Percentiles rank a stretch among this genome's conserved stretches.
phyloP scores from a whole-genome alignment of 2,113 vertebrate genomes.

The Perognathus longimembris region DNA sequence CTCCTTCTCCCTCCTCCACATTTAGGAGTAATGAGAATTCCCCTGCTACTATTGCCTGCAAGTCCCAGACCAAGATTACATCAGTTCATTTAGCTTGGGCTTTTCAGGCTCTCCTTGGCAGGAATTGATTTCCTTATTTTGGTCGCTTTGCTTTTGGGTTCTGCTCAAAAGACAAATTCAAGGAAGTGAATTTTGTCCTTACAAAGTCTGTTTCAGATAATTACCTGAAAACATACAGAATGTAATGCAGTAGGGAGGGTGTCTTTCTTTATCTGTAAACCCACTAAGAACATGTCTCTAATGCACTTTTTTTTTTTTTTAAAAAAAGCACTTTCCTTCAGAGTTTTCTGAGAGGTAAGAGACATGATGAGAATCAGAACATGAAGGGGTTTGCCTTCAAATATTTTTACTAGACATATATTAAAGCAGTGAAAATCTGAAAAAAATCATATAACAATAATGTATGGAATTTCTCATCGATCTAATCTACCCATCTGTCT shows the following conservation, averaged over 20 bases:
- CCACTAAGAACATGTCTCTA: constrained; percentile 54
- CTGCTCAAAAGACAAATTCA: constrained; percentile 69
- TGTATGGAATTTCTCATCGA: no score
- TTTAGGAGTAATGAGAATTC: constrained; percentile 83
- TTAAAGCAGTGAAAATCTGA: neutral
- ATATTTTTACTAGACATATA: constrained; percentile 43
- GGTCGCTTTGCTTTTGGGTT: constrained; percentile 79
- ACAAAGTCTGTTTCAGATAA: constrained; percentile 72
- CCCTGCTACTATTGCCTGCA: constrained; percentile 59
- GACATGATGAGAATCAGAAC: constrained; percentile 11
- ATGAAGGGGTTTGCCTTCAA: constrained; percentile 52
- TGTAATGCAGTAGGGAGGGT: constrained; percentile 49
- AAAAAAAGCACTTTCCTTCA: neutral
- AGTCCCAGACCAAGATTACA: constrained; percentile 81
- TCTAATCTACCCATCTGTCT: neutral
- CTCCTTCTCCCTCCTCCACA: constrained; percentile 74
- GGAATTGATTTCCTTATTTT: constrained; percentile 84
- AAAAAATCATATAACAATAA: neutral
- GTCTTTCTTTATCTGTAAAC: constrained; percentile 71
- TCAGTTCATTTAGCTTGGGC: constrained; percentile 84
- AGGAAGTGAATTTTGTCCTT: constrained; percentile 72
- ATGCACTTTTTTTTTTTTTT: no score
- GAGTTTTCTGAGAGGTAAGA: constrained; percentile 17
- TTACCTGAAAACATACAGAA: constrained; percentile 57
- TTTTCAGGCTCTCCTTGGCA: constrained; percentile 80